phyloP scores from a whole-genome alignment of 2,888 invertebrate genomes.

The Agrotis puta region DNA sequence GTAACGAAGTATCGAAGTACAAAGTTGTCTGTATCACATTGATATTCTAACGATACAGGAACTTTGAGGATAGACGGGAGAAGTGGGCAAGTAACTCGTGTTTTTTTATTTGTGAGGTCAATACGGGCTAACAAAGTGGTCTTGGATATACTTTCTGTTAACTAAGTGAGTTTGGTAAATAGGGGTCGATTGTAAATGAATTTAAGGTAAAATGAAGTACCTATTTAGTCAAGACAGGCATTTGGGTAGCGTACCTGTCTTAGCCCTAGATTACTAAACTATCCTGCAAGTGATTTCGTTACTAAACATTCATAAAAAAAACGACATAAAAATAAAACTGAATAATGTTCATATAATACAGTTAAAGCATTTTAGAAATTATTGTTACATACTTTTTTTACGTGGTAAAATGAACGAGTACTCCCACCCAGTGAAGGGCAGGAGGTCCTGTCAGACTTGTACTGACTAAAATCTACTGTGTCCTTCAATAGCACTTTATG shows the following conservation, averaged over 20 bases:
- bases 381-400: too few relatives aligned
- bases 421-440: too few relatives aligned
- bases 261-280: too few relatives aligned
- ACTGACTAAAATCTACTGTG: too few relatives aligned
- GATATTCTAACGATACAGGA: conserved; percentile 68
- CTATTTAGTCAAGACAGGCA: not conserved
- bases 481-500: too few relatives aligned
- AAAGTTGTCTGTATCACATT: conserved; percentile 63
- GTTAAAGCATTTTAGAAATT: too few relatives aligned
- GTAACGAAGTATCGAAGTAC: conserved; percentile 61
- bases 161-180: conserved; percentile 34
- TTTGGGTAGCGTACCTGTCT: not conserved
- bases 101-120: conserved; percentile 55
- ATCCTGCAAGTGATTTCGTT: too few relatives aligned
- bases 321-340: too few relatives aligned
- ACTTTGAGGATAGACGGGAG: conserved; percentile 54
- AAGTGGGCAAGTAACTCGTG: conserved; percentile 40
- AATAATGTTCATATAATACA: too few relatives aligned
- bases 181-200: conserved; percentile 32
- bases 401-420: too few relatives aligned
- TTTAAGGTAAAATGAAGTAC: not conserved
- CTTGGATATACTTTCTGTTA: conserved; percentile 34
- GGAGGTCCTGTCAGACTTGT: too few relatives aligned
- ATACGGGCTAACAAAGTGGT: conserved; percentile 41
- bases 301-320: too few relatives aligned